A percentile compares a stretch with the other conserved stretches of the same genome.
Evolutionary conservation across 1,140 invertebrate genomes (phyloP).

Genomic region (Arion vulgaris): DNA sequence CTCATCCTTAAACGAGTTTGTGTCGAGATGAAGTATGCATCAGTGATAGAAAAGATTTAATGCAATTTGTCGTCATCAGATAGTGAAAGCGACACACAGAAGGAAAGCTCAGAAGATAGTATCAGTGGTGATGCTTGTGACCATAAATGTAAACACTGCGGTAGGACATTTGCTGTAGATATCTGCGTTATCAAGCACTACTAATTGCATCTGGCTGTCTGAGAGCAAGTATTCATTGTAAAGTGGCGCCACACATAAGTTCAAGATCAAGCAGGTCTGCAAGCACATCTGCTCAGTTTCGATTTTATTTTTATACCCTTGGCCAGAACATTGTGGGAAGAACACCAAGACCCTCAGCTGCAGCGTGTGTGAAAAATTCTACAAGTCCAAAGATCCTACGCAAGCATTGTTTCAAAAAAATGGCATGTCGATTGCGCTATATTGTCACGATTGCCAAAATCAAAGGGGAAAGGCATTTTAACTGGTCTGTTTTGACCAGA

Average conservation of each 20-base stretch:
- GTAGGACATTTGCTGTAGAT: neutral
- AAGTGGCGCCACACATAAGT: conserved; percentile 5
- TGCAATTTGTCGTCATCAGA: neutral
- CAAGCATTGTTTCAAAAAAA: conserved; percentile 25
- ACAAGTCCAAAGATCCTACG: neutral
- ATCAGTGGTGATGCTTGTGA: neutral
- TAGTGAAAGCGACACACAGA: neutral
- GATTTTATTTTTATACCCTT: conserved; percentile 18
- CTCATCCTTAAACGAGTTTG: too few species aligned
- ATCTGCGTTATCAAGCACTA: neutral
- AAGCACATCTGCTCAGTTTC: conserved; percentile 7
- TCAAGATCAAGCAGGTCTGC: neutral
- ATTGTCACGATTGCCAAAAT: neutral
- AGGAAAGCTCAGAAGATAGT: neutral
- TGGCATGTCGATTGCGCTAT: conserved; percentile 26
- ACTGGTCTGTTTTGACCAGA: too few species aligned
- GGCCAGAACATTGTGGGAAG: neutral
- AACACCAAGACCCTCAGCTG: conserved; percentile 11
- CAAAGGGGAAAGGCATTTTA: neutral
- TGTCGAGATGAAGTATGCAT: neutral
- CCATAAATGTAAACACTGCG: conserved; percentile 24
- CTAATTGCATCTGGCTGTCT: neutral
- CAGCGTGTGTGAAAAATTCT: conserved; percentile 16
- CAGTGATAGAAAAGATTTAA: too few species aligned
- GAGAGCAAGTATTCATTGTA: neutral